Conservation (phyloP, 1,140 invertebrate species). For the Drosophila tropicalis region DNA sequence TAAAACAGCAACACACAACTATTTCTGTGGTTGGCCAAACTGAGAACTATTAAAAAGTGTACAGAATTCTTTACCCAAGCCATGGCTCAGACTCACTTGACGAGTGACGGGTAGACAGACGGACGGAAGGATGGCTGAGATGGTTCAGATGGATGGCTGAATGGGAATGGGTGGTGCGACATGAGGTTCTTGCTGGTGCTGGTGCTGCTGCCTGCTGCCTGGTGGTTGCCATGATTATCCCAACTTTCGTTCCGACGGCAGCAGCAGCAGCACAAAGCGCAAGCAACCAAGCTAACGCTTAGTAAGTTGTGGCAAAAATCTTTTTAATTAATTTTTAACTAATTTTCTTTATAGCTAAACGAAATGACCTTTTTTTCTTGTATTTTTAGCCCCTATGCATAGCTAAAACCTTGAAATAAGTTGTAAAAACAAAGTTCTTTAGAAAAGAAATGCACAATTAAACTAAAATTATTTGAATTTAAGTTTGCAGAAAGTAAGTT, state of each 20-base stretch:
- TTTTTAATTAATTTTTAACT: conserved; percentile 13
- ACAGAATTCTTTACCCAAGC: conserved; percentile 9
- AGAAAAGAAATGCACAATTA: not conserved
- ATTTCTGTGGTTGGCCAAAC: conserved; percentile 12
- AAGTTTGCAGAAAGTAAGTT: not conserved
- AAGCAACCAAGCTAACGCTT: not conserved
- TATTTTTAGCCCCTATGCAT: not conserved
- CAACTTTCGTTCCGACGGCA: not conserved
- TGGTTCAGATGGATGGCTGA: too few species aligned
- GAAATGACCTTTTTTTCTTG: conserved; percentile 8
- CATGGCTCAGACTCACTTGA: not conserved
- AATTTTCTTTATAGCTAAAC: conserved; percentile 7
- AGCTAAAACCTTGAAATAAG: not conserved
- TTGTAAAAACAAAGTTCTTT: not conserved
- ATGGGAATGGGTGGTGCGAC: conserved; percentile 23
- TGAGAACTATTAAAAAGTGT: conserved; percentile 13
- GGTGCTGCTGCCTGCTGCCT: not conserved
- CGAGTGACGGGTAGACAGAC: not conserved
- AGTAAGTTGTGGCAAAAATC: conserved; percentile 10
- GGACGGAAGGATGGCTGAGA: conserved; percentile 1
- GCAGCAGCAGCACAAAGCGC: not conserved
- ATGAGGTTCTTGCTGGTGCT: conserved; percentile 30
- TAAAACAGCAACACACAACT: conserved; percentile 12
- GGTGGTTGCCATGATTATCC: conserved; percentile 10
- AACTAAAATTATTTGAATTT: conserved; percentile 6